Evolutionary conservation across 35 echinoderm and acorn worm genomes (phyloP).

Genomic region (Apostichopus japonicus): DNA sequence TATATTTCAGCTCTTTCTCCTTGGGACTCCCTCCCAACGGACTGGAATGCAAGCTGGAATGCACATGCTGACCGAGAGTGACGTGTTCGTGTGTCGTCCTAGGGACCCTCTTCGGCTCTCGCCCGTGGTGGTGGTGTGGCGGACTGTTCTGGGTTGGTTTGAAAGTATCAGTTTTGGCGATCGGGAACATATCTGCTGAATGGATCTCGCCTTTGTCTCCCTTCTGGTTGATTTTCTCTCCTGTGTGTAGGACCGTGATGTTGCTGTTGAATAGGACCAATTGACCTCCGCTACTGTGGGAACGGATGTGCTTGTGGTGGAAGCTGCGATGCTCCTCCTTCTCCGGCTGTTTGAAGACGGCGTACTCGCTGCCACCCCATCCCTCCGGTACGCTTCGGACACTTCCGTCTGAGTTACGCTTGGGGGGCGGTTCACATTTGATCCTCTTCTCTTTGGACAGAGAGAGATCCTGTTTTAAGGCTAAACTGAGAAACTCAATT

Average conservation of each 20-base stretch:
- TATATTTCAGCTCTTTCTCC: background rate
- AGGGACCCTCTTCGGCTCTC: background rate
- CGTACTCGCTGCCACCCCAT: constrained; percentile 9
- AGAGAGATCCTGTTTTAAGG: background rate
- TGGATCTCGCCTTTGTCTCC: background rate
- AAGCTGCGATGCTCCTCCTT: background rate
- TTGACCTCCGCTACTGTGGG: constrained; percentile 35
- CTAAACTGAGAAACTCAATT: constrained; percentile 3
- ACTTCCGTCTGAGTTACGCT: constrained; percentile 14
- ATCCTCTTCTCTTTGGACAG: constrained; percentile 14
- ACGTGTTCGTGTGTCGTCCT: constrained; percentile 35
- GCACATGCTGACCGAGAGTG: constrained; percentile 28
- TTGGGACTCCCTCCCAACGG: background rate
- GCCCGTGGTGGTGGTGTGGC: too few species aligned
- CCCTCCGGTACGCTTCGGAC: background rate
- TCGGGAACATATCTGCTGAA: background rate
- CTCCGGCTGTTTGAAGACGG: background rate
- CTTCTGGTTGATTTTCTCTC: background rate
- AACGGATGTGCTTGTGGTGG: constrained; percentile 25
- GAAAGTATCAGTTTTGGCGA: constrained; percentile 11
- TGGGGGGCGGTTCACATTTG: background rate
- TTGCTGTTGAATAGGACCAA: background rate
- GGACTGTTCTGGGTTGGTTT: background rate
- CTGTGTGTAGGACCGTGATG: background rate
- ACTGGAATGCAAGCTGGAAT: background rate